Evolutionary conservation across 2,113 vertebrate species (phyloP), one percentile per base, ranked within the genome.

Genomic region (Cacatua alba): DNA sequence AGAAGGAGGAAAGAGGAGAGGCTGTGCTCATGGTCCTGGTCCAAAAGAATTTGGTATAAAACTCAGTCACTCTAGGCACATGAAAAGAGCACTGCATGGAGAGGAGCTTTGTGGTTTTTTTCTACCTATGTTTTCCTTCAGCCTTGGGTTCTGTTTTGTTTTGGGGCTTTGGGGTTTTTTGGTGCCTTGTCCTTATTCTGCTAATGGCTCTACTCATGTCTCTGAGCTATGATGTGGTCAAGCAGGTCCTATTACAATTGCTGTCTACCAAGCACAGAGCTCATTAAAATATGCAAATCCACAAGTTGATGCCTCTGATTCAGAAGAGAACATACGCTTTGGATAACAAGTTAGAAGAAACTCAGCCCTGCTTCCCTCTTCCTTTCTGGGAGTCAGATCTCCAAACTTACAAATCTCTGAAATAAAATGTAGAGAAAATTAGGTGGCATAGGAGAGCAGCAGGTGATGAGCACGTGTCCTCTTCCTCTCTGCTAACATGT

Each of bases 201-300:
- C 57, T 86, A 82, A 84, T 43, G 49, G 37, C 41, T 88, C 13
- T 52, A 25, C 41, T 90, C 24, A 2, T 87, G 68, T 88, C 39
- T 90, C 75, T 82, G 75, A 95, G 49, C 41, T 86, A 16, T 52
- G 39, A 29, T 69, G 31, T 83, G 96, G 90, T 93, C 95, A 94
- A 80, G 52, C 51, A 9, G 37, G 65, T 86, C 9, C 2, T 43
- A 52, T 94, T 96, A 77, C 59, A 86, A 31, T 75, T 82, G 39
- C 76, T 94, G 83, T 92, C 78, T 92, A 88, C 83, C 3, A 8
- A 93, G 90, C 57, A 90, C 52, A 60, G 15, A 64, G 24, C 79
- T 94, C 74, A 86, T 90, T 96, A 96, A 96, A 95, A 96, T 94
- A 96, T 85, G 63, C 55, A 94, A 95, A 97, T 90, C 69, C 35